These are phyloP conservation scores for Anastrepha obliqua DNA, from an alignment of 1,140 invertebrate genomes.

Conservation along the genomic window DNA sequence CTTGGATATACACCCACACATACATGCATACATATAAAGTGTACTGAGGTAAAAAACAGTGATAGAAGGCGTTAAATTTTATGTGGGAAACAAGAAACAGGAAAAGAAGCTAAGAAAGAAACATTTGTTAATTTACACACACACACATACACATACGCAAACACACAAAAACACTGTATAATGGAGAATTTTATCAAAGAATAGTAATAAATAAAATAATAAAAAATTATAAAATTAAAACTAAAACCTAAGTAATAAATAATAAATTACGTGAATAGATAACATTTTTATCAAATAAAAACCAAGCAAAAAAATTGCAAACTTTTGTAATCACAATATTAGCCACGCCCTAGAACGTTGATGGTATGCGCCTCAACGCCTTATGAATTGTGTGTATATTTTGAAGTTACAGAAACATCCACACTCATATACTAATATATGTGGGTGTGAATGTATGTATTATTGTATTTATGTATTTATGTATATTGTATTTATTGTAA, in stretches of 20 bases:
- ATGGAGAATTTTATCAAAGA: too few species aligned
- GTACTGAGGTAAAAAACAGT: too few species aligned
- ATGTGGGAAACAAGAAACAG: too few species aligned
- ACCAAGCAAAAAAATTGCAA: not conserved
- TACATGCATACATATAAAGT: too few species aligned
- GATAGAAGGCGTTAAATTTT: too few species aligned
- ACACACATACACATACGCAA: not conserved
- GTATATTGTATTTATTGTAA: constrained; percentile 16
- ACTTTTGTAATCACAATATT: constrained; percentile 3
- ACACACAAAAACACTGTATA: not conserved
- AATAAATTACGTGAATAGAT: too few species aligned
- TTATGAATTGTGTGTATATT: constrained; percentile 19
- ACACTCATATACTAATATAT: not conserved
- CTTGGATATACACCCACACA: too few species aligned
- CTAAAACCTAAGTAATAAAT: not conserved
- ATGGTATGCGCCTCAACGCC: not conserved
- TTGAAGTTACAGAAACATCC: not conserved
- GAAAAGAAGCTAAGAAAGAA: too few species aligned
- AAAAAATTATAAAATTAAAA: not conserved
- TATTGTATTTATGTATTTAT: constrained; percentile 25
- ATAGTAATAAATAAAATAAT: not conserved
- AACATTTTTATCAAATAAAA: not conserved
- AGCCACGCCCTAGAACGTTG: not conserved
- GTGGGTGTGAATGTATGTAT: not conserved
- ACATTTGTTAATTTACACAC: too few species aligned